A percentile compares a stretch with the other conserved stretches of the same genome.
These are phyloP conservation scores for Steinernema khuongi DNA, from an alignment of 1,140 invertebrate species.

Conservation along the genomic window DNA sequence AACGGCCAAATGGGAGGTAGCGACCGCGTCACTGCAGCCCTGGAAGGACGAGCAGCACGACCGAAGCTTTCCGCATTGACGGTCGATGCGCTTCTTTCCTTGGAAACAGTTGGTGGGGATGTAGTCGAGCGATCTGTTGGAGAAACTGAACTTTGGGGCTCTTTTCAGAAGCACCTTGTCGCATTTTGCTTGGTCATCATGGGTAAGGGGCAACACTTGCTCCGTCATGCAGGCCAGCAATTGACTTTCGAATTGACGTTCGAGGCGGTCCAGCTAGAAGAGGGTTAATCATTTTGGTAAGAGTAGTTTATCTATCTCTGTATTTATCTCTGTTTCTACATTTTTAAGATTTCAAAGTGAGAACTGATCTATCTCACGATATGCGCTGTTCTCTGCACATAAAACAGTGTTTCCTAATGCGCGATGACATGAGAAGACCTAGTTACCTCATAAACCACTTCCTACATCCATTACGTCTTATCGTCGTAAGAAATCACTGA, in stretches of 20 bases:
- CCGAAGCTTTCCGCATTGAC: background rate
- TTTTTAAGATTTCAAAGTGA: no score
- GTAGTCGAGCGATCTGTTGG: background rate
- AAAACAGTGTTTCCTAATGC: no score
- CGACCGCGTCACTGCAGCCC: background rate
- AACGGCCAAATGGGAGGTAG: background rate
- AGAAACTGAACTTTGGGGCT: background rate
- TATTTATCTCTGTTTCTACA: no score
- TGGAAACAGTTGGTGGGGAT: background rate
- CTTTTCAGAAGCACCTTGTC: background rate
- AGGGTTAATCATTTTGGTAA: background rate
- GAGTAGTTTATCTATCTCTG: no score
- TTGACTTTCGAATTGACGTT: conserved; percentile 10
- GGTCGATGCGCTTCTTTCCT: background rate
- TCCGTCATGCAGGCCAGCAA: background rate
- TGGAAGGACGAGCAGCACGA: background rate
- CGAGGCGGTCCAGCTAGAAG: background rate
- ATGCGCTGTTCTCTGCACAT: no score
- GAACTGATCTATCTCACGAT: no score
- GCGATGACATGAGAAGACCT: no score
- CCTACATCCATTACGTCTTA: no score
- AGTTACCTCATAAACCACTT: no score
- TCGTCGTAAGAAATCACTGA: no score
- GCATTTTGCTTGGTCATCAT: background rate
- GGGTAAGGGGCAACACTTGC: background rate